phyloP scores from a whole-genome alignment of 2,888 invertebrate genomes.

The Ormyrus pomaceus region DNA sequence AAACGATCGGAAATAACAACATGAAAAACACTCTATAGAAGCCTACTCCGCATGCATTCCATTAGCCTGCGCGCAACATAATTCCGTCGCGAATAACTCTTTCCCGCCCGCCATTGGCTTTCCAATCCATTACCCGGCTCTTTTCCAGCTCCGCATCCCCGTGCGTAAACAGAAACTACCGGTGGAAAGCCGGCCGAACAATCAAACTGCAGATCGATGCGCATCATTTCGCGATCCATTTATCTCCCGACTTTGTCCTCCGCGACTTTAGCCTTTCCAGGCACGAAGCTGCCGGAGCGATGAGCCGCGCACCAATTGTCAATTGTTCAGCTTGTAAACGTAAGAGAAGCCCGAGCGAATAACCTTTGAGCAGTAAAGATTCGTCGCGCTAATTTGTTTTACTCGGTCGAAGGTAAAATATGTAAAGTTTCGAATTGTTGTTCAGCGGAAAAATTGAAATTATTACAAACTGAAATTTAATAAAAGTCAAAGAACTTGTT shows the following conservation, averaged over 20 bases:
- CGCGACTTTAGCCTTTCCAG: constrained; percentile 26
- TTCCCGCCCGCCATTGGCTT: constrained; percentile 1
- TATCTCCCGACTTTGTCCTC: constrained; percentile 27
- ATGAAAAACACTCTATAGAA: constrained; percentile 8
- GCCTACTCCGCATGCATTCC: neutral
- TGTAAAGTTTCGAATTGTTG: too few relatives aligned
- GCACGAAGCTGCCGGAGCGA: constrained; percentile 23
- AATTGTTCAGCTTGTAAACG: too few relatives aligned
- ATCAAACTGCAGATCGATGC: constrained; percentile 30
- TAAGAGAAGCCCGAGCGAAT: too few relatives aligned
- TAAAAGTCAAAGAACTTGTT: too few relatives aligned
- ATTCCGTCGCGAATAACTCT: constrained; percentile 18
- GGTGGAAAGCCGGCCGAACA: neutral
- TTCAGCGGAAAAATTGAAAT: too few relatives aligned
- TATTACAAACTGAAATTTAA: too few relatives aligned
- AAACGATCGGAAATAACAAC: neutral
- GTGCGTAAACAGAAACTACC: constrained; percentile 4
- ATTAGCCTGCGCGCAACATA: neutral
- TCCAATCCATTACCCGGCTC: constrained; percentile 29
- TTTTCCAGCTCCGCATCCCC: neutral
- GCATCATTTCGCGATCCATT: constrained; percentile 48
- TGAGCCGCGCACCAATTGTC: neutral
- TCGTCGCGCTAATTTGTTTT: too few relatives aligned
- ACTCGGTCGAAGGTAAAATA: too few relatives aligned
- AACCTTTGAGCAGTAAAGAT: too few relatives aligned